Conservation (phyloP, 53 echinoderm and acorn worm genomes). For the Crossaster papposus region DNA sequence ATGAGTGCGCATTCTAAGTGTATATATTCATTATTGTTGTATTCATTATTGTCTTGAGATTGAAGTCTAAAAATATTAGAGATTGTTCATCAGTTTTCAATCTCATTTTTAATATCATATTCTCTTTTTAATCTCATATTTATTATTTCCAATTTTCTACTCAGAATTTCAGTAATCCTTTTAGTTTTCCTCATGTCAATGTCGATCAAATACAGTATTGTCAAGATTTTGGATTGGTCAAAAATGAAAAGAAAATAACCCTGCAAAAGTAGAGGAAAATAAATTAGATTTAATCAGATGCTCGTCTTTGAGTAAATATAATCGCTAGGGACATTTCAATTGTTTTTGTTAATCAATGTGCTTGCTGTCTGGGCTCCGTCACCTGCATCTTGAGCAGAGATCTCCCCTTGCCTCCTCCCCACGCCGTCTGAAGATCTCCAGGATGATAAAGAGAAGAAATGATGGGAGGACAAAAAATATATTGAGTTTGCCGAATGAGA, state of each 20-base stretch:
- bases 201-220: background rate
- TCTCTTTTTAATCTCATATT: background rate
- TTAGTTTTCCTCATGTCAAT: background rate
- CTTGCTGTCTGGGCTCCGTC: background rate
- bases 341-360: slow-evolving; percentile 29
- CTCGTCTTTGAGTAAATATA: background rate
- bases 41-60: no score
- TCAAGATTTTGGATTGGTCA: background rate
- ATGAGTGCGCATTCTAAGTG: no score
- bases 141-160: background rate
- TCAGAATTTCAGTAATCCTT: background rate
- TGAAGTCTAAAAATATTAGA: no score
- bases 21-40: no score
- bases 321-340: slow-evolving; percentile 4
- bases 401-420: background rate
- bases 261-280: background rate
- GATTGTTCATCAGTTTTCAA: no score
- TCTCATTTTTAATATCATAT: no score
- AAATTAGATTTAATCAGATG: background rate
- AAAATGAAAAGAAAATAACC: background rate
- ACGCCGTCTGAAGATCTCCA: background rate
- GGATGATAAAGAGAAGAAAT: background rate
- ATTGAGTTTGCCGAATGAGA: no score
- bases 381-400: background rate
- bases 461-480: background rate